These are phyloP conservation scores for Actenoides hombroni DNA, from an alignment of 2,113 vertebrate genomes.

Conservation along the genomic window DNA sequence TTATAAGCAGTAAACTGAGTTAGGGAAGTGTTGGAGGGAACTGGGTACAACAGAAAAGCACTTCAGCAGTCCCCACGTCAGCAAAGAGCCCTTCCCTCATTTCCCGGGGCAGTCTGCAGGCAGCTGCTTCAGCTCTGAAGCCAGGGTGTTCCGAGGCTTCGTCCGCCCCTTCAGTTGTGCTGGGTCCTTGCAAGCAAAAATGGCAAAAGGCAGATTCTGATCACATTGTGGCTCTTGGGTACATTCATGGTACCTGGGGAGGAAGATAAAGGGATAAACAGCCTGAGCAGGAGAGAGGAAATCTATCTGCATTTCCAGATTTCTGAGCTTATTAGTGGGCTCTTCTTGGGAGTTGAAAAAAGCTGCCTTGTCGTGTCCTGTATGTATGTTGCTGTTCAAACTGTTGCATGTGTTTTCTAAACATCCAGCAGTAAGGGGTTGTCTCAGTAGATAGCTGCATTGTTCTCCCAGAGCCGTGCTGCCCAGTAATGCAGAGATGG, in stretches of 20 bases:
- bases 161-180: not conserved
- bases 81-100: not conserved
- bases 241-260: fast-evolving
- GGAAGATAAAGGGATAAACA: not conserved
- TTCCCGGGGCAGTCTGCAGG: not conserved
- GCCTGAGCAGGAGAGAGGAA: not conserved
- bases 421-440: not conserved
- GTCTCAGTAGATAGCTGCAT: not conserved
- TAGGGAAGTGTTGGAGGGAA: not conserved
- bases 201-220: not conserved
- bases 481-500: not conserved
- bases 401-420: not conserved
- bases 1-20: not conserved
- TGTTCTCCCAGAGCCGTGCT: not conserved
- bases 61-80: not conserved
- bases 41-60: not conserved
- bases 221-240: not conserved
- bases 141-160: not conserved
- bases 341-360: not conserved
- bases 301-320: not conserved
- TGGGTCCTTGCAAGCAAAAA: not conserved
- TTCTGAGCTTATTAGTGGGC: not conserved
- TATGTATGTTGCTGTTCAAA: not conserved
- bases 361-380: not conserved
- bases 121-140: not conserved